Conservation (phyloP, 2,888 invertebrate genomes). For the Sycophila texana region DNA sequence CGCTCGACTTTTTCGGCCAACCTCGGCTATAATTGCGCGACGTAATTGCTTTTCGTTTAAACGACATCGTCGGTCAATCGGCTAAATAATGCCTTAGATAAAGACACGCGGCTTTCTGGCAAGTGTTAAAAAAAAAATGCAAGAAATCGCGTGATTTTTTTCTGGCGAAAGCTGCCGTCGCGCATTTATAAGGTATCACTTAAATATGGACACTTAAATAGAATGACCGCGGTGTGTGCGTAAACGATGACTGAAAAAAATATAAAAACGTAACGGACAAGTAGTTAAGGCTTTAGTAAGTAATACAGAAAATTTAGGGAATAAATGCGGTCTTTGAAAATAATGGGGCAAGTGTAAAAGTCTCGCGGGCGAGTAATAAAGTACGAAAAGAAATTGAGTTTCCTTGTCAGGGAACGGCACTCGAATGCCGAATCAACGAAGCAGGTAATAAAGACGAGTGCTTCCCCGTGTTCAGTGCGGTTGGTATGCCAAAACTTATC, state of each 20-base stretch:
- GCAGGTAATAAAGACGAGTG: conserved; percentile 56
- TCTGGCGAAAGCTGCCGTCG: neutral
- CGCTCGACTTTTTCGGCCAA: neutral
- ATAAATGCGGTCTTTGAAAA: neutral
- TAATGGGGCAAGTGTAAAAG: neutral
- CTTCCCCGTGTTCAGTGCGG: conserved; percentile 41
- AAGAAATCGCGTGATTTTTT: neutral
- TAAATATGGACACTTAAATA: too few species aligned
- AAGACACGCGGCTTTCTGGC: neutral
- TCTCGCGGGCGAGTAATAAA: conserved; percentile 9
- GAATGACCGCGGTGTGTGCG: too few species aligned
- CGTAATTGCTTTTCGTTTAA: conserved; percentile 36
- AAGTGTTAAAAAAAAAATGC: too few species aligned
- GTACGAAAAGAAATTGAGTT: conserved; percentile 29
- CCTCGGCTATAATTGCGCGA: neutral
- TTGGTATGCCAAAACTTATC: conserved; percentile 64
- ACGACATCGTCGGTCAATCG: neutral
- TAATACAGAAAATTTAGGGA: neutral
- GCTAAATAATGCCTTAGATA: conserved; percentile 26
- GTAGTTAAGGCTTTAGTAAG: neutral
- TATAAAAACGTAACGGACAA: too few species aligned
- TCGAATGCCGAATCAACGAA: conserved; percentile 39
- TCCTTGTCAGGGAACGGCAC: conserved; percentile 36
- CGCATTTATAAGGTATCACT: neutral
- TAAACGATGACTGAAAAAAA: too few species aligned